A percentile compares a stretch with the other conserved stretches of the same genome.
Evolutionary conservation across 1,140 invertebrate genomes (phyloP).

Genomic region (Phthorimaea operculella): DNA sequence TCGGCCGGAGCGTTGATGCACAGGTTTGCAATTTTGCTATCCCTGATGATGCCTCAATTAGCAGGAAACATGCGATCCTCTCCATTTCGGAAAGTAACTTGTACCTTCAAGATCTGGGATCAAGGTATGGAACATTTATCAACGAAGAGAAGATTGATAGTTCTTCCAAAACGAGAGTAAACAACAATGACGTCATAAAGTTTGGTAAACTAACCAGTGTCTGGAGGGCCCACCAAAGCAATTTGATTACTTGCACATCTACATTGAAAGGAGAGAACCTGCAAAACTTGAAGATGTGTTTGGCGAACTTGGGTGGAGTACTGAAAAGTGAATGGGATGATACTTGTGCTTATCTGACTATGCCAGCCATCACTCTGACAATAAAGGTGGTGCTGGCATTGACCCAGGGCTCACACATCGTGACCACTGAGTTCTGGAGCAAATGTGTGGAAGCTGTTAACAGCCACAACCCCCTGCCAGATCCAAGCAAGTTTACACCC

Average conservation of each 20-base stretch:
- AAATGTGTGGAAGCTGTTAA: conserved; percentile 61
- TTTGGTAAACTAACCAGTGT: conserved; percentile 67
- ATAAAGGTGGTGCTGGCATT: conserved; percentile 77
- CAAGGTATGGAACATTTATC: conserved; percentile 69
- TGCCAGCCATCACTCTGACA: conserved; percentile 74
- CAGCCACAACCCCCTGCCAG: conserved; percentile 54
- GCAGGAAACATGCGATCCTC: conserved; percentile 66
- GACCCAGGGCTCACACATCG: conserved; percentile 71
- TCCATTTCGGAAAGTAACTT: conserved; percentile 33
- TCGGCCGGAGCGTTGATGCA: conserved; percentile 44
- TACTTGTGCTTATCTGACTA: conserved; percentile 73
- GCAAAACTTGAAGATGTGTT: conserved; percentile 36
- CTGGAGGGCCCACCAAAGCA: conserved; percentile 55
- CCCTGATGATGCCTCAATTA: conserved; percentile 66
- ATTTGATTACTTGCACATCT: conserved; percentile 59
- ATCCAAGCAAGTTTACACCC: conserved; percentile 68
- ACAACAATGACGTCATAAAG: conserved; percentile 58
- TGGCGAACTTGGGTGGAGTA: conserved; percentile 53
- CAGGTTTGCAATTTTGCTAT: conserved; percentile 55
- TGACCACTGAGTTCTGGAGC: conserved; percentile 72
- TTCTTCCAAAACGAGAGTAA: conserved; percentile 39
- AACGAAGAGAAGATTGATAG: conserved; percentile 51
- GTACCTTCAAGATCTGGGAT: conserved; percentile 59
- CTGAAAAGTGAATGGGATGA: conserved; percentile 60
- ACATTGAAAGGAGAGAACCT: conserved; percentile 54